Evolutionary conservation across 2,113 vertebrate genomes (phyloP), one percentile per base, ranked within the genome.

Genomic region (Brachirus orientalis): DNA sequence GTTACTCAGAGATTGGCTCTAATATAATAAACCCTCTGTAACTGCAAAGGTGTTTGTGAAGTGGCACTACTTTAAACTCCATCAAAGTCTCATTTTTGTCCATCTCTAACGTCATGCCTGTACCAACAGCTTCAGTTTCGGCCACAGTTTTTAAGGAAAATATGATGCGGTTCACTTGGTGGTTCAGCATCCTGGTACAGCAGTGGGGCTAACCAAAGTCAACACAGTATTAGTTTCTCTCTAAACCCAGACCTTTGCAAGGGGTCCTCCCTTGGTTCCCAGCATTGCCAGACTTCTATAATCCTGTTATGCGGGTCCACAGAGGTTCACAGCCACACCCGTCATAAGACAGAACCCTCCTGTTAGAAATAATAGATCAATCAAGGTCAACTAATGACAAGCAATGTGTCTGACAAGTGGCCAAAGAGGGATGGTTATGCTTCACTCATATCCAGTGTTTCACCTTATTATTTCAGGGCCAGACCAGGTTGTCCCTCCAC

Each of bases 141-240:
- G 74, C 62, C 74, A 57, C 68, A 55, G 64, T 63, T 84, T 73
- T 87, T 82, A 80, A 72, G 45, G 68, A 79, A 78, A 84, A 75
- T 56, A 80, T 77, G 48, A 53, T 61, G 41, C 46, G 71, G 68
- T 83, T 79, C 71, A 66, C 68, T 58, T 18, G 11, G 68, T 59
- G 79, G 77, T 74, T 68, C 67, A 77, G 63, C 62, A 77, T 82
- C 58, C 43, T 74, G 69, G 59, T 74, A 56, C 74, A 80, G 72
- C 72, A 13, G 47, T 54, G 47, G 48, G 41, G 61, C 66, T 71
- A 52, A 78, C 74, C 71, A 89, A 89, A 85, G 63, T 80, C 82
- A 89, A 69, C 82, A 88, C 17, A n/a, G 55, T 85, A 68, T 80
- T 83, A 54, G 72, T 87, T 85, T 46, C 68, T 83, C 61, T 59